Conservation (phyloP, 2,113 vertebrate species). For the Corythornis cristatus region DNA sequence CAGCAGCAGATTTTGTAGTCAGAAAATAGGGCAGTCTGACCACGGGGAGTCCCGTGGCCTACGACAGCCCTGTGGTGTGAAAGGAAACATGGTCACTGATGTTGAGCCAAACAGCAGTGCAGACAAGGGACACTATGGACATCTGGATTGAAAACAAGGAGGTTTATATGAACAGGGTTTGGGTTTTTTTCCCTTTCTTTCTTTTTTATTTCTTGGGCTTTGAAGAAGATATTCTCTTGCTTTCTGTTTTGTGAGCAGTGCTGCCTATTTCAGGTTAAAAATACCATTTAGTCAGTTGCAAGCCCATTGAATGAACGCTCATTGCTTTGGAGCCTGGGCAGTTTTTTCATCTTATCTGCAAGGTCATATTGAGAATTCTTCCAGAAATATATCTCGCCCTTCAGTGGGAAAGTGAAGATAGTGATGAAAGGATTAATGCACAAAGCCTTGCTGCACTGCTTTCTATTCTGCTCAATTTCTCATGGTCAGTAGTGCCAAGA, state of each 20-base stretch:
- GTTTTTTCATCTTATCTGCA: not conserved
- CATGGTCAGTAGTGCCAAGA: not conserved
- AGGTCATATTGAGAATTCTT: not conserved
- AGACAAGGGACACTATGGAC: not conserved
- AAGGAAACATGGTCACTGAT: not conserved
- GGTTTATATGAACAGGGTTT: not conserved
- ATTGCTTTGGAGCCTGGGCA: not conserved
- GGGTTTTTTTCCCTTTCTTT: not conserved
- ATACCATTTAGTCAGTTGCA: not conserved
- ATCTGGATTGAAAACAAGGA: not conserved
- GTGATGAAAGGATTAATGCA: not conserved
- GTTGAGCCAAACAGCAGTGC: not conserved
- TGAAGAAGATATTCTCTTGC: not conserved
- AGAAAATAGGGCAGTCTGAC: conserved; percentile 18
- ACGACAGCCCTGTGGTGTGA: not conserved
- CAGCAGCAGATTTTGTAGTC: conserved; percentile 14
- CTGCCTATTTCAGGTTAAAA: not conserved
- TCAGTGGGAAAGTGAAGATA: not conserved
- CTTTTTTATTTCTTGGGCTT: not conserved
- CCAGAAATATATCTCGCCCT: not conserved
- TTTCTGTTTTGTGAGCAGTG: not conserved
- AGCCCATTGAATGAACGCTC: not conserved
- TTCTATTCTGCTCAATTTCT: not conserved
- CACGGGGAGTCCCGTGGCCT: not conserved
- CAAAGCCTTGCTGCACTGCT: not conserved